Percentiles rank a stretch among this genome's conserved stretches.
Conservation (phyloP, 2,888 invertebrate species). For the Cantharis flavilabris region DNA sequence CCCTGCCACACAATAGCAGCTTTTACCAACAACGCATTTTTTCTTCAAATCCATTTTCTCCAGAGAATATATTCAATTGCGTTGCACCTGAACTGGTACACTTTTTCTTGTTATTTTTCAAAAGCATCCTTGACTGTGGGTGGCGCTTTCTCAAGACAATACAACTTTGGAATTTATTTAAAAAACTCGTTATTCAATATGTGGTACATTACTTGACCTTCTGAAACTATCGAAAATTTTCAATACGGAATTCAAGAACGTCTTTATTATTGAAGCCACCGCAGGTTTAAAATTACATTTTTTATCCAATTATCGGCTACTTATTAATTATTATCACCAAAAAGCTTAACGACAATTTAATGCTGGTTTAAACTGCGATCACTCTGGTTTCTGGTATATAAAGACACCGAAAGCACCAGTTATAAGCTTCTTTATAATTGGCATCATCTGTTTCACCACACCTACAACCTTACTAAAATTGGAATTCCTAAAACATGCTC, state of each 20-base stretch:
- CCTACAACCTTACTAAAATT: conserved; percentile 15
- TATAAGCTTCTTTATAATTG: conserved; percentile 17
- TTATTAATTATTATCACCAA: neutral
- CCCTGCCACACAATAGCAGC: conserved; percentile 39
- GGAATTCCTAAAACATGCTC: conserved; percentile 14
- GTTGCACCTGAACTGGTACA: conserved; percentile 46
- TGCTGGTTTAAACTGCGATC: neutral
- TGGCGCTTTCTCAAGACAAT: conserved; percentile 28
- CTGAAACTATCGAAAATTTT: neutral
- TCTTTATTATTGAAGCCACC: neutral
- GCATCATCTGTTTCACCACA: conserved; percentile 20
- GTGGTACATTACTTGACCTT: neutral
- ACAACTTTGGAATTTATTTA: conserved; percentile 18
- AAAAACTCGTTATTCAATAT: conserved; percentile 11
- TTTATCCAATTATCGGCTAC: neutral
- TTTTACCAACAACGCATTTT: conserved; percentile 36
- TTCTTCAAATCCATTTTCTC: conserved; percentile 36
- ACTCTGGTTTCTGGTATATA: neutral
- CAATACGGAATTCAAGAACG: neutral
- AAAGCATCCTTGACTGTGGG: conserved; percentile 22
- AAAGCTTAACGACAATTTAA: neutral
- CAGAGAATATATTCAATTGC: conserved; percentile 34
- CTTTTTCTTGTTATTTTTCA: conserved; percentile 40
- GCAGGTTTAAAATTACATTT: neutral
- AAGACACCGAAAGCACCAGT: neutral